Conservation (phyloP, 2,113 vertebrate species). For the Gymnocephalus cernua region DNA sequence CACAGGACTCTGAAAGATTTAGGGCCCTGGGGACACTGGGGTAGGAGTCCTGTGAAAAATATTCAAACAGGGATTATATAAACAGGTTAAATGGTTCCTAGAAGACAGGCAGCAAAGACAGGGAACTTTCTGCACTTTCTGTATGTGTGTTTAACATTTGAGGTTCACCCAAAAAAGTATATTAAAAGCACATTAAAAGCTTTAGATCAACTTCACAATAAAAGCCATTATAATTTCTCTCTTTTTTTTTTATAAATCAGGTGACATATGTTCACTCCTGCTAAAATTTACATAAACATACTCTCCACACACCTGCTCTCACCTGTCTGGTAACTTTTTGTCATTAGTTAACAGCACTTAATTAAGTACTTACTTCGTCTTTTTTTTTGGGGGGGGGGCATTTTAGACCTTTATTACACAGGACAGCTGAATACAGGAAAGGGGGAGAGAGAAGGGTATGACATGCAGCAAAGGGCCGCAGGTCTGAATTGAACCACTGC, state of each 20-base stretch:
- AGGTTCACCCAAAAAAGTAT: not conserved
- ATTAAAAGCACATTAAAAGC: not conserved
- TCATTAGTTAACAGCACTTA: not conserved
- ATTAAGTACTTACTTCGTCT: too few relatives aligned
- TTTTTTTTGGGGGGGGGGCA: too few relatives aligned
- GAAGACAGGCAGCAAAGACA: not conserved
- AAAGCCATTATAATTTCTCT: too few relatives aligned
- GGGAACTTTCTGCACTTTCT: not conserved
- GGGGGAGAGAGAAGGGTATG: too few relatives aligned
- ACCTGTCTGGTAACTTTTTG: not conserved
- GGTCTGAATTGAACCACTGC: too few relatives aligned
- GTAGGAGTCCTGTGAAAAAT: conserved; percentile 87
- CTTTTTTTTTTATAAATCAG: too few relatives aligned
- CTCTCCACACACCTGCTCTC: not conserved
- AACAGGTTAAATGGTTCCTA: not conserved
- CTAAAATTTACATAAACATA: not conserved
- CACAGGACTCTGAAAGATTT: conserved; percentile 89
- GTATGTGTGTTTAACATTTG: not conserved
- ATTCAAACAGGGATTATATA: not conserved
- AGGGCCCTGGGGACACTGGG: conserved; percentile 83
- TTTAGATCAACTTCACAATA: not conserved
- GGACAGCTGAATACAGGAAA: too few relatives aligned
- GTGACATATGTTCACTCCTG: too few relatives aligned
- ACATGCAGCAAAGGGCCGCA: too few relatives aligned
- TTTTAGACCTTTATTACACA: too few relatives aligned